Evolutionary conservation across 2,113 vertebrate species (phyloP).

Genomic region (Dipodomys merriami): DNA sequence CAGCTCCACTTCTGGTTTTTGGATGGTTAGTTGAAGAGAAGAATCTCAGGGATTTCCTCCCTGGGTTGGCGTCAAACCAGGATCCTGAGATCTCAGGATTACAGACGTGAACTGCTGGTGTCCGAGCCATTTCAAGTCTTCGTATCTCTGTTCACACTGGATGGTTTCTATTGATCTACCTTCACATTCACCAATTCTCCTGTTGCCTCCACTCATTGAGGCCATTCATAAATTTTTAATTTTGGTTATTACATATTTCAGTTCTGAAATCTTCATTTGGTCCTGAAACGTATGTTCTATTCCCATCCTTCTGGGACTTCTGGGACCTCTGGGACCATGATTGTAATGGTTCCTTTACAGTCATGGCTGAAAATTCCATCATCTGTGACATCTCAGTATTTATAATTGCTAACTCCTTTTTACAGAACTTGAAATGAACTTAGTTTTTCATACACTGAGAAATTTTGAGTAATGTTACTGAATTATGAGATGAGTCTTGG

Average conservation of each 20-base stretch:
- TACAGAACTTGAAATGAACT: neutral
- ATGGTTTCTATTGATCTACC: neutral
- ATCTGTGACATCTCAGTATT: neutral
- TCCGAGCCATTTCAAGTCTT: neutral
- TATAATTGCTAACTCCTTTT: neutral
- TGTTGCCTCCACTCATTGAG: neutral
- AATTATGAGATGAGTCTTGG: neutral
- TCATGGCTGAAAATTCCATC: constrained; percentile 1
- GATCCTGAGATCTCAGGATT: too few relatives aligned
- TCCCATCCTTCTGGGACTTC: neutral
- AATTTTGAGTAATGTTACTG: neutral
- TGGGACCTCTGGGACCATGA: neutral
- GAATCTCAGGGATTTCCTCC: too few relatives aligned
- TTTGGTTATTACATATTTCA: neutral
- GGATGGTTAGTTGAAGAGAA: too few relatives aligned
- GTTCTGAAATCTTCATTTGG: neutral
- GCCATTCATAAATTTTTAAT: neutral
- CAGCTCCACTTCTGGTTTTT: too few relatives aligned
- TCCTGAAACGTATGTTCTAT: neutral
- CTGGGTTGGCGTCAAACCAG: too few relatives aligned
- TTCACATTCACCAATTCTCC: neutral
- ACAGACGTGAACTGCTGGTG: too few relatives aligned
- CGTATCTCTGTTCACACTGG: neutral
- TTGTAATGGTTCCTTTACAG: neutral
- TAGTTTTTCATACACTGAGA: neutral